phyloP scores from a whole-genome alignment of 2,888 invertebrate genomes.

The Vesta saturnalis region DNA sequence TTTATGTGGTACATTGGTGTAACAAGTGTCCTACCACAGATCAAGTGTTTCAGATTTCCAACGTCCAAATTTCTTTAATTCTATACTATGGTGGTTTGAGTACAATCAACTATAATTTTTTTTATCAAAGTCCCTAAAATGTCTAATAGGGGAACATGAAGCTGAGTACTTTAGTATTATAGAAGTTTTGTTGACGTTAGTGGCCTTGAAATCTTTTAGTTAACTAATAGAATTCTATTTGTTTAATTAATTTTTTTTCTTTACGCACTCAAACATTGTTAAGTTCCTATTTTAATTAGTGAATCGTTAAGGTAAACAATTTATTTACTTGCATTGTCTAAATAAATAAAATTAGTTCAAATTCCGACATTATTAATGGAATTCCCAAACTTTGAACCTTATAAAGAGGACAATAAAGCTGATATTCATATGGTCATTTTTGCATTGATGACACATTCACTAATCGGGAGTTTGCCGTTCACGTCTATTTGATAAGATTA shows the following conservation, averaged over 20 bases:
- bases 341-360: background rate
- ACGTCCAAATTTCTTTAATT: too few relatives aligned
- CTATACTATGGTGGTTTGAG: too few relatives aligned
- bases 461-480: background rate
- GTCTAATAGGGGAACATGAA: background rate
- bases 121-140: background rate
- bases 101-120: too few relatives aligned
- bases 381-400: conserved; percentile 3
- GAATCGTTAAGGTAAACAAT: background rate
- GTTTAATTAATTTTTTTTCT: conserved; percentile 5
- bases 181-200: conserved; percentile 17
- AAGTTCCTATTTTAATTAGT: conserved; percentile 11
- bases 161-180: too few relatives aligned
- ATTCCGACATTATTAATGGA: background rate
- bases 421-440: background rate
- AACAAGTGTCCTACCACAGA: too few relatives aligned
- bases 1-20: too few relatives aligned
- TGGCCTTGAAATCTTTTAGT: conserved; percentile 9
- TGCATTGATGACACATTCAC: conserved; percentile 5
- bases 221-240: background rate
- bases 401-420: background rate
- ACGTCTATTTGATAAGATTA: background rate
- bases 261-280: background rate
- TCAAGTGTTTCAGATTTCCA: too few relatives aligned
- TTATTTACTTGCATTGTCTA: background rate